Evolutionary conservation across 2,113 vertebrate genomes (phyloP), one percentile per base, ranked within the genome.

Genomic region (Cryptotis parvus): DNA sequence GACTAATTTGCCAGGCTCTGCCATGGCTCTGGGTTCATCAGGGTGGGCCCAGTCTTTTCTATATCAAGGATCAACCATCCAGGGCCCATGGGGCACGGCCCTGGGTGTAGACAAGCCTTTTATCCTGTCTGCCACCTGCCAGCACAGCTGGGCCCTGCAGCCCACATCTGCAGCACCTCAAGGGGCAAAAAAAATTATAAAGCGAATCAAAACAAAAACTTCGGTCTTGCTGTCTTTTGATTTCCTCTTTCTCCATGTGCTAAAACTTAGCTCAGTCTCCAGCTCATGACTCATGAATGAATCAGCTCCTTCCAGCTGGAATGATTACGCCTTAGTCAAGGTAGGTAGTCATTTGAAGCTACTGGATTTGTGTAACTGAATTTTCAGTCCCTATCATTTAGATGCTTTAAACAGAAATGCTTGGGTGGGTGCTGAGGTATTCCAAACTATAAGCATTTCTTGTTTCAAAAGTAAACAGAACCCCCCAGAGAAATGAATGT

Each of bases 301-400:
- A 74, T 88, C 45, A 73, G 73, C 84, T 78, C 29, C 58, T 72
- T 35, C 45, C 6, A n/a, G 63, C 14, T 41, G 15, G 35, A 87
- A 39, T 37, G 52, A 85, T 65, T 90, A n/a, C 63, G 69, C 39
- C 45, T 74, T 39, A 84, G 41, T 12, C 24, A 93, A 72, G 24
- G n/a, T 55, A 52, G 65, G 45, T n/a, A 75, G 58, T 35, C 68
- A 72, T 24, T 24, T 87, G 39, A 91, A 61, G 41, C 43, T 63
- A 31, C 37, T 92, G 11, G n/a, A 89, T 68, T 80, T 83, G n/a
- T 90, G 27, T 41, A 69, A 83, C 65, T 90, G 58, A 92, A 45
- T 45, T 91, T 95, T 94, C 72, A 70, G 31, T 63, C 43, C 90
- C 68, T 91, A 24, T 20, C 41, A 58, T 83, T 92, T 90, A 80